A percentile compares a stretch with the other conserved stretches of the same genome.
Evolutionary conservation across 2,888 invertebrate genomes (phyloP).

Genomic region (Muscina levida): DNA sequence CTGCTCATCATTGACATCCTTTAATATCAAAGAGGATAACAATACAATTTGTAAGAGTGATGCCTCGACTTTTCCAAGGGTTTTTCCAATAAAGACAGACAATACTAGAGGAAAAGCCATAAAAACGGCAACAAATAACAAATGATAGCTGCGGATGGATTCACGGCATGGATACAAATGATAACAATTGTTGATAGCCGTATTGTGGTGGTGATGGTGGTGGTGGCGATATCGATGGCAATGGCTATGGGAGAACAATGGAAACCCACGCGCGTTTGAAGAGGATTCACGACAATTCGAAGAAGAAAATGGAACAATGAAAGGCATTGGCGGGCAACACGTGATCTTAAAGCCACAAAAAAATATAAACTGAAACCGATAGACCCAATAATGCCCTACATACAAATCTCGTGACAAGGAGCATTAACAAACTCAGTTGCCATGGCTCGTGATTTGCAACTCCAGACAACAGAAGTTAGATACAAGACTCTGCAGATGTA

Average conservation of each 20-base stretch:
- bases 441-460: conserved; percentile 53
- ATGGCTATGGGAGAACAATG: conserved; percentile 45
- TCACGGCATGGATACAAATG: not conserved
- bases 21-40: conserved; percentile 39
- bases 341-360: conserved; percentile 51
- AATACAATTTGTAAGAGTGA: conserved; percentile 56
- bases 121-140: conserved; percentile 36
- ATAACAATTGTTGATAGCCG: conserved; percentile 4
- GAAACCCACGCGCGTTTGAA: conserved; percentile 52
- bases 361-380: conserved; percentile 1
- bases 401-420: conserved; percentile 30
- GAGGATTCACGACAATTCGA: not conserved
- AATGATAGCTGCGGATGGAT: conserved; percentile 16
- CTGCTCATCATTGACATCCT: too few relatives aligned
- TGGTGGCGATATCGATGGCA: too few relatives aligned
- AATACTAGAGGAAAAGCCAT: conserved; percentile 15
- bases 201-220: not conserved
- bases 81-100: conserved; percentile 3
- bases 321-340: conserved; percentile 53
- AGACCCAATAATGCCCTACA: conserved; percentile 45
- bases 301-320: conserved; percentile 17
- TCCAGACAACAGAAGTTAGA: not conserved
- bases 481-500: conserved; percentile 29
- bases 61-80: not conserved
- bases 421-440: conserved; percentile 6